Base-by-base conservation (phyloP, 2,113 vertebrate genomes). In the Burhinus bistriatus region DNA sequence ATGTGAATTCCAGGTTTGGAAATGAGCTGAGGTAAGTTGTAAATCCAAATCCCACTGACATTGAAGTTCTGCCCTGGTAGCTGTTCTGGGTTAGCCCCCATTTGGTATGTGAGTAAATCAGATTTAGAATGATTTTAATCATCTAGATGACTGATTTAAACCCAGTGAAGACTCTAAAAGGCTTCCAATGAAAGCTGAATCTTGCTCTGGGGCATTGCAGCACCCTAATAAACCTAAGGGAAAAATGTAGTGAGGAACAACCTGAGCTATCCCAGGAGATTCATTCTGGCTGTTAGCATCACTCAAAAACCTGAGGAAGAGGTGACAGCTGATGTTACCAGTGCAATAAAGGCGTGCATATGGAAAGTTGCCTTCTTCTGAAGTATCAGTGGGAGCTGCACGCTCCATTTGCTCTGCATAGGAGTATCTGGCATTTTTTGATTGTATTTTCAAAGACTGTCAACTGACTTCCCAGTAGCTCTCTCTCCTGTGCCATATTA, bases 321-420 rank as follows among this genome's bases (percentile, higher is more conserved):
- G 32, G 38, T 59, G 19, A 13, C 8, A 55, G 52, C 19, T 47
- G 70, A 8, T 38, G 36, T 12, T 58, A 58, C 42, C 2, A 1
- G 49, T 30, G 36, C 36, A 82, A 2, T 38, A 18, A 71, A 38
- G n/a, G 22, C 32, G 32, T 36, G 55, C 12, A 22, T 0, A 0
- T 30, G 58, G 34, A 22, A 83, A 80, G 21, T 4, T 34, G 4
- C 20, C 22, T 55, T 29, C n/a, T 5, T 70, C 38, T 52, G 57
- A 57, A 45, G 36, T 11, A 20, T 3, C 16, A 27, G 38, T 38
- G 6, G 11, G 73, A 82, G 47, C 51, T 84, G 25, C 21, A 26
- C 0, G 4, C 2, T 38, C 64, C 22, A 2, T 30, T 38, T 73
- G 52, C 17, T 40, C 44, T 2, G 2, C 32, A 27, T 21, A 23